These are phyloP conservation scores for Empis livida DNA, from an alignment of 2,888 invertebrate genomes.

Conservation along the genomic window DNA sequence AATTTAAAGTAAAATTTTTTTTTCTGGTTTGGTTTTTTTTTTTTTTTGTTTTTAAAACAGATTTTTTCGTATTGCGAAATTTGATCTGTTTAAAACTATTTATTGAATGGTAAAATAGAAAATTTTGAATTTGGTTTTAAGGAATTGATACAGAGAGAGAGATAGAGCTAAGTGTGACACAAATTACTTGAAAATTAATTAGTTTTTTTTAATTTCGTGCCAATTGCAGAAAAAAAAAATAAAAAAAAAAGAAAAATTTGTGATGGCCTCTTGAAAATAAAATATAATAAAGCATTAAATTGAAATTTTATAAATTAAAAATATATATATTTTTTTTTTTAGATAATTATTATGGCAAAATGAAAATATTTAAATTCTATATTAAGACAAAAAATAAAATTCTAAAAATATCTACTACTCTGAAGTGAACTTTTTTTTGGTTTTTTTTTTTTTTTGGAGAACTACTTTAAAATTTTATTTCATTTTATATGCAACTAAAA, in stretches of 20 bases:
- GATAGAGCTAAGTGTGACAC: too few species aligned
- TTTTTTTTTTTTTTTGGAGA: too few species aligned
- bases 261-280: conserved; percentile 29
- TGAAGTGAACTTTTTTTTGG: too few species aligned
- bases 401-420: too few species aligned
- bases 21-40: neutral
- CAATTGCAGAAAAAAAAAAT: neutral
- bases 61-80: too few species aligned
- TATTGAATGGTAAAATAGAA: too few species aligned
- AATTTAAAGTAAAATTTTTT: conserved; percentile 2
- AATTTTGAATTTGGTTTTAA: too few species aligned
- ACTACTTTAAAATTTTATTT: neutral
- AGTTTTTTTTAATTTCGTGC: neutral
- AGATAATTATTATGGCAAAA: neutral
- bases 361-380: neutral
- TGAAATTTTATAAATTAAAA: conserved; percentile 1
- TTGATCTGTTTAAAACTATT: neutral
- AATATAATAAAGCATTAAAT: conserved; percentile 1
- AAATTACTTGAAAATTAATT: too few species aligned
- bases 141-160: neutral
- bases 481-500: neutral
- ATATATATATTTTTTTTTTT: too few species aligned
- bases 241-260: conserved; percentile 22
- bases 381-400: too few species aligned
- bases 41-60: neutral